Base-by-base conservation (phyloP, 2,888 invertebrate genomes). In the Arctia plantaginis region DNA sequence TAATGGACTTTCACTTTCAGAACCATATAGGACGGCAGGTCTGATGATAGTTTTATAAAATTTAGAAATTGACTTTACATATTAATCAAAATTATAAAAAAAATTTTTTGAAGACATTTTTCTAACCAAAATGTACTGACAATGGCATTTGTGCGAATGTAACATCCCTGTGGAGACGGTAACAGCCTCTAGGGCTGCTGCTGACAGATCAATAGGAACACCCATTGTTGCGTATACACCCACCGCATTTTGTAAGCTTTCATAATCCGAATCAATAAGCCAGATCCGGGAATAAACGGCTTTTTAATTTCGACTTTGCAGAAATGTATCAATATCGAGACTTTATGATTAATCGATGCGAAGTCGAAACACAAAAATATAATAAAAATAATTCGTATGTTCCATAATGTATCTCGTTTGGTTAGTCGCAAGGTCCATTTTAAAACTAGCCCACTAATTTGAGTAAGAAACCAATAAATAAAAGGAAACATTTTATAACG, bases 141-240 rank as follows among this genome's bases (percentile, higher is more conserved):
- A 69, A 47, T 72, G 71, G 76, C 71, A 77, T 76, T 77, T 82
- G 76, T 77, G 75, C 76, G 81, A 81, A 81, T 82, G 82, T 78
- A 78, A 73, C 78, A 75, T 75, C 78, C 84, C 79, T 77, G 71
- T 69, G 41, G 75, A 73, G 73, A 72, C 77, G 71, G 77, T 75
- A 72, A 75, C 78, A 78, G 64, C 78, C 77, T 71, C 73, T 41
- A 66, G 66, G 77, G 73, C 85, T 85, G 85, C 72, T 47, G 39
- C 72, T 80, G 86, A 83, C 85, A 86, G 76, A 74, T 74, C 82
- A 76, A 75, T 80, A 76, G 82, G 67, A 66, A 51, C 66, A 55
- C 39, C 67, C 75, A 74, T 81, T 80, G 78, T 78, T 72, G 62
- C 72, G 74, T 70, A 30, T 74, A 74, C 72, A 44, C 66, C 78